These are phyloP conservation scores for Quadroppia sp. DNA, from an alignment of 2,888 invertebrate genomes.

Conservation along the genomic window DNA sequence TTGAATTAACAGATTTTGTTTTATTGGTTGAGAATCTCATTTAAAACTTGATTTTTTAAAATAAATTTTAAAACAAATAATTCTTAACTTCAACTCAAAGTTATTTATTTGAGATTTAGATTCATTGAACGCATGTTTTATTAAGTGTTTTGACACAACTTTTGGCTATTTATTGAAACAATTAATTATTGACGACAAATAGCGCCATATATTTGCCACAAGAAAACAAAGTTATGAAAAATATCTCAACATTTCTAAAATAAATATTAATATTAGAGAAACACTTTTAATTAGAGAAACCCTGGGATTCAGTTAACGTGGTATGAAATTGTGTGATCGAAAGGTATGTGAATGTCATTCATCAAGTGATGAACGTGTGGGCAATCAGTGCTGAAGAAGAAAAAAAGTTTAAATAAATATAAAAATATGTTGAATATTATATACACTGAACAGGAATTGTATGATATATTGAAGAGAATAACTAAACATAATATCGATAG, in stretches of 20 bases:
- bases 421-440: background rate
- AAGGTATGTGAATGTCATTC: background rate
- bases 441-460: background rate
- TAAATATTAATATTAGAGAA: background rate
- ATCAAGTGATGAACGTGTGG: background rate
- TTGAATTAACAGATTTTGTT: too few relatives aligned
- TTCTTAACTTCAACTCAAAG: too few relatives aligned
- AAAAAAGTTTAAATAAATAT: background rate
- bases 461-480: background rate
- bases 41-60: too few relatives aligned
- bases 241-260: background rate
- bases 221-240: too few relatives aligned
- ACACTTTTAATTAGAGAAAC: slow-evolving; percentile 7
- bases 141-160: too few relatives aligned
- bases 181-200: too few relatives aligned
- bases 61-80: too few relatives aligned
- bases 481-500: background rate
- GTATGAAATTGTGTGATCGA: background rate
- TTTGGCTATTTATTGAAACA: too few relatives aligned
- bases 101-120: too few relatives aligned
- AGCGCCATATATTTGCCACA: too few relatives aligned
- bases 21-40: too few relatives aligned
- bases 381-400: background rate
- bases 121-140: too few relatives aligned
- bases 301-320: background rate